phyloP scores from a whole-genome alignment of 2,113 vertebrate species.

The Tragelaphus imberbis region DNA sequence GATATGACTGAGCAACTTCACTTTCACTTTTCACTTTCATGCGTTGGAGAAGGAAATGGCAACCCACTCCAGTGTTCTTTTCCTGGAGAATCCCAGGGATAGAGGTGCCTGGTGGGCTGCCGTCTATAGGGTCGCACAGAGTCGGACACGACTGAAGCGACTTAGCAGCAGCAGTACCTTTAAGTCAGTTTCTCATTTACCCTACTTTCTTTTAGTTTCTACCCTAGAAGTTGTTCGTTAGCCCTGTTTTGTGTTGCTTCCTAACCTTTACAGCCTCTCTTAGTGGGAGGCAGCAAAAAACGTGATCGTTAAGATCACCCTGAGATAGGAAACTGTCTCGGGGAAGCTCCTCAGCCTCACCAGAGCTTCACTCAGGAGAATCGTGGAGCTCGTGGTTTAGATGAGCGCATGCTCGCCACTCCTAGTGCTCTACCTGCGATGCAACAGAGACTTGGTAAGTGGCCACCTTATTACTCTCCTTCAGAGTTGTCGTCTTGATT shows the following conservation, averaged over 20 bases:
- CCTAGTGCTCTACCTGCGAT: not conserved
- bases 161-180: not conserved
- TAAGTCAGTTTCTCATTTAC: not conserved
- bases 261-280: not conserved
- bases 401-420: not conserved
- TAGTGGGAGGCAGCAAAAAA: not conserved
- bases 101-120: not conserved
- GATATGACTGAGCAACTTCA: not conserved
- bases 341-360: not conserved
- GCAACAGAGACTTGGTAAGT: not conserved
- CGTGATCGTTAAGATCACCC: not conserved
- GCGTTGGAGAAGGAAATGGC: not conserved
- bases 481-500: not conserved
- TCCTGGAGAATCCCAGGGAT: not conserved
- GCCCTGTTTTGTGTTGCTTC: constrained; percentile 2
- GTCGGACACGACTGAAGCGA: not conserved
- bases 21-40: not conserved
- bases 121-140: not conserved
- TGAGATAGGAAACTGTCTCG: not conserved
- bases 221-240: not conserved
- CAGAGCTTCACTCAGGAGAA: not conserved
- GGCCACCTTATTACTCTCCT: not conserved
- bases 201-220: constrained; percentile 1
- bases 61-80: not conserved
- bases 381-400: not conserved